Evolutionary conservation across 2,113 vertebrate genomes (phyloP), one percentile per base, ranked within the genome.

Genomic region (Globicephala melas): DNA sequence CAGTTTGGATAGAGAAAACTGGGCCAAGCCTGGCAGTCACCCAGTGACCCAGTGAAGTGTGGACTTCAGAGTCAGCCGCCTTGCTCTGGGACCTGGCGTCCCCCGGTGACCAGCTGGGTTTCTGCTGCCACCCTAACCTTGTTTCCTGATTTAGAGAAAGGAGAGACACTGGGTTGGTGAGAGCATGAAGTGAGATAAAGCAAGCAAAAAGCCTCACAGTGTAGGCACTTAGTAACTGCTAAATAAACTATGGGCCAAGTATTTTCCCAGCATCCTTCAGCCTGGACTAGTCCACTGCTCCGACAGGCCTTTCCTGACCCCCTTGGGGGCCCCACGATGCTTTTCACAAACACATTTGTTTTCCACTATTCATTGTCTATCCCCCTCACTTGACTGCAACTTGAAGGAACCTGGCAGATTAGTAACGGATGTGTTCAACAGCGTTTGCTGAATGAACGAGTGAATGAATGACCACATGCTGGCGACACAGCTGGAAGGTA

Each of bases 131-230:
- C 41, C 6, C 36, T 18, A 6, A 2, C 65, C 87, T 80, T 1
- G 36, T 5, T n/a, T 20, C 74, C 68, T 0, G 13, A 6, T 31
- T 14, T 5, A 15, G 41, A 71, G 50, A 15, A n/a, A 26, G 3
- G 13, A 14, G 26, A 11, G 12, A 33, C 38, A 10, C 25, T n/a
- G 8, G 33, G 3, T 4, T 0, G 0, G 50, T 4, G 2, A 38
- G 50, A 9, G 9, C 5, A 4, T 8, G 8, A 2, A 28, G 41
- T 0, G 26, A 17, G 33, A 2, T 1, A 1, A 7, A 38, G 44
- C 0, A 0, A 1, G 28, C 8, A 5, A 3, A 58, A 21, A 31
- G 1, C 11, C 8, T 8, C 0, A 2, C 0, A 0, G 8, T 0
- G 33, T 20, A 17, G 25, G 4, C 17, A 5, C 25, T 4, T 13